A percentile compares a stretch with the other conserved stretches of the same genome.
Evolutionary conservation across 2,113 vertebrate genomes (phyloP).

Genomic region (Megaleporinus macrocephalus): DNA sequence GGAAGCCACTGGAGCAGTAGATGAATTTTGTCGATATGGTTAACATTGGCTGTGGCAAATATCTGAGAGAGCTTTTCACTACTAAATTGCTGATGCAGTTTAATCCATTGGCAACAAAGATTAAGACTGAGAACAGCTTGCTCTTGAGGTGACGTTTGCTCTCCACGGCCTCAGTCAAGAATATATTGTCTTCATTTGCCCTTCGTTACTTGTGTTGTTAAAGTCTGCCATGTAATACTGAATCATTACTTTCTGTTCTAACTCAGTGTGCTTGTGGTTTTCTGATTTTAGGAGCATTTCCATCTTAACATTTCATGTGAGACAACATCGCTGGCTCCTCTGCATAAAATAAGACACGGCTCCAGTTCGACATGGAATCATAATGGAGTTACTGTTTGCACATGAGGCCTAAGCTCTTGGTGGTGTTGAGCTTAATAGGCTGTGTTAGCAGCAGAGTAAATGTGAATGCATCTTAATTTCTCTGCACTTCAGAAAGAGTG

Average conservation of each 20-base stretch:
- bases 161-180: neutral
- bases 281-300: neutral
- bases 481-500: neutral
- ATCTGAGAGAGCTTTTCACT: no score
- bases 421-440: neutral
- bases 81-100: no score
- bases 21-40: no score
- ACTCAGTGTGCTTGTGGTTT: neutral
- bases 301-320: neutral
- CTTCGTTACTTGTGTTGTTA: neutral
- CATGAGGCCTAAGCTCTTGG: neutral
- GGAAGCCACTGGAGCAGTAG: no score
- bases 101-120: no score
- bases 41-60: no score
- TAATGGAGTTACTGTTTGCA: conserved; percentile 6
- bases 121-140: neutral
- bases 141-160: neutral
- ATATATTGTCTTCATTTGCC: neutral
- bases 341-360: neutral
- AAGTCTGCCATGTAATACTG: no score
- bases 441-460: neutral
- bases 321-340: neutral
- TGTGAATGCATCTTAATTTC: neutral
- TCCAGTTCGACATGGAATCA: neutral
- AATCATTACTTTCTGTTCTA: no score